phyloP scores from a whole-genome alignment of 2,888 invertebrate genomes.

The Eupithecia insigniata region DNA sequence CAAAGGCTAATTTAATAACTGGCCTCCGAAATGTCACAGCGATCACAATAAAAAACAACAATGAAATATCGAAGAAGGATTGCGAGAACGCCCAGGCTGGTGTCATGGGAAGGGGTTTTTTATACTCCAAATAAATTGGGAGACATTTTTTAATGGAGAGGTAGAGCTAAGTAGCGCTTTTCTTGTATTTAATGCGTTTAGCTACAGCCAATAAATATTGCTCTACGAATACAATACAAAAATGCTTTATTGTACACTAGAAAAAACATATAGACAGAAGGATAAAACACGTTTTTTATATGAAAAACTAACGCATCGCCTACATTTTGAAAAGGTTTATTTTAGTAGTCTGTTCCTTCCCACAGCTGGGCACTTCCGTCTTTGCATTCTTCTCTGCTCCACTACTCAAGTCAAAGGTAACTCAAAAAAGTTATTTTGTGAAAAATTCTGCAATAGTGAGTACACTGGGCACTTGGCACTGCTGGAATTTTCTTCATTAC shows the following conservation, averaged over 20 bases:
- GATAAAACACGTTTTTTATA: neutral
- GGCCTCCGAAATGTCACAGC: slow-evolving; percentile 80
- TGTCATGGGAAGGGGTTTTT: slow-evolving; percentile 80
- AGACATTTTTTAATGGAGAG: slow-evolving; percentile 75
- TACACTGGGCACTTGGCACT: neutral
- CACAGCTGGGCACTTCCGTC: neutral
- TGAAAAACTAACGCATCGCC: neutral
- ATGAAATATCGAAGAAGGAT: slow-evolving; percentile 74
- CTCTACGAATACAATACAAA: neutral
- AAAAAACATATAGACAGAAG: too few relatives aligned
- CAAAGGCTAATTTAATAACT: slow-evolving; percentile 84
- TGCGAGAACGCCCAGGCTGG: slow-evolving; percentile 73
- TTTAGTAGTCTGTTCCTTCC: neutral
- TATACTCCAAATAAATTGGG: slow-evolving; percentile 81
- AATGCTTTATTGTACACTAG: too few relatives aligned
- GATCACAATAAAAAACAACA: slow-evolving; percentile 75
- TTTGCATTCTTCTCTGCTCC: neutral
- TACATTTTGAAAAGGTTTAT: neutral
- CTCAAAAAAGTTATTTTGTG: neutral
- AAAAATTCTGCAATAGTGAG: neutral
- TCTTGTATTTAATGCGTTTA: neutral
- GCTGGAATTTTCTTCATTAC: neutral
- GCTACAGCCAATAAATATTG: neutral
- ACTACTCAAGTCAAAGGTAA: neutral
- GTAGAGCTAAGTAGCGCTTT: slow-evolving; percentile 1